Evolutionary conservation across 2,888 invertebrate species (phyloP).

Genomic region (Brachypalpus laphriformis): DNA sequence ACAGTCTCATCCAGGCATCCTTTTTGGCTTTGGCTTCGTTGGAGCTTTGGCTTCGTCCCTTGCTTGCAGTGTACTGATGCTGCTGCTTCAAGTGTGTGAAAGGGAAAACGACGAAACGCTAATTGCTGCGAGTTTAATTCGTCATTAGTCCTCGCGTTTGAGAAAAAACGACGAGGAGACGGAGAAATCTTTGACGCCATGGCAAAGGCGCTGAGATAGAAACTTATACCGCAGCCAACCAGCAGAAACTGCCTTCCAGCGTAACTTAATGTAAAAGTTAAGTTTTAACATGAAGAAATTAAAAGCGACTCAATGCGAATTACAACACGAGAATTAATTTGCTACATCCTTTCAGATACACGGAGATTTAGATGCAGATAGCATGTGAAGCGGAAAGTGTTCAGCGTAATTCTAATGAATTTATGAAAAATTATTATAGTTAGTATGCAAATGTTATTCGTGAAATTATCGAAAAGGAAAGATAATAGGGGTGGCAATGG

Average conservation of each 20-base stretch:
- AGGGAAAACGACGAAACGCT: constrained; percentile 28
- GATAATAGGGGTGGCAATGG: too few relatives aligned
- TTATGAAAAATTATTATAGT: background rate
- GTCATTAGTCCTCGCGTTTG: constrained; percentile 57
- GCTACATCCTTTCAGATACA: constrained; percentile 27
- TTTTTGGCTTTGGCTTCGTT: constrained; percentile 20
- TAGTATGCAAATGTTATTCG: background rate
- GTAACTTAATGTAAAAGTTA: constrained; percentile 13
- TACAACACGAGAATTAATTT: constrained; percentile 52
- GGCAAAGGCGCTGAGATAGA: constrained; percentile 20
- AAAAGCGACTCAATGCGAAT: constrained; percentile 60
- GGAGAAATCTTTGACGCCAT: background rate
- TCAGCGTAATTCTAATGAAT: background rate
- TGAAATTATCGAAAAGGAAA: background rate
- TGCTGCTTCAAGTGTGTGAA: background rate
- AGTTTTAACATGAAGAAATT: constrained; percentile 60
- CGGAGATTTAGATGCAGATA: background rate
- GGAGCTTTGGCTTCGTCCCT: too few relatives aligned
- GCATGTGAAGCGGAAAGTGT: background rate
- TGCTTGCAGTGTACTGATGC: background rate
- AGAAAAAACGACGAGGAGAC: background rate
- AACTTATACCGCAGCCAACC: constrained; percentile 25
- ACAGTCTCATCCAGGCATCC: constrained; percentile 46
- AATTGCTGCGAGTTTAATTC: constrained; percentile 68
- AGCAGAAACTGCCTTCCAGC: background rate